Conservation (phyloP, 1,140 invertebrate species). For the Rhagoletis pomonella region DNA sequence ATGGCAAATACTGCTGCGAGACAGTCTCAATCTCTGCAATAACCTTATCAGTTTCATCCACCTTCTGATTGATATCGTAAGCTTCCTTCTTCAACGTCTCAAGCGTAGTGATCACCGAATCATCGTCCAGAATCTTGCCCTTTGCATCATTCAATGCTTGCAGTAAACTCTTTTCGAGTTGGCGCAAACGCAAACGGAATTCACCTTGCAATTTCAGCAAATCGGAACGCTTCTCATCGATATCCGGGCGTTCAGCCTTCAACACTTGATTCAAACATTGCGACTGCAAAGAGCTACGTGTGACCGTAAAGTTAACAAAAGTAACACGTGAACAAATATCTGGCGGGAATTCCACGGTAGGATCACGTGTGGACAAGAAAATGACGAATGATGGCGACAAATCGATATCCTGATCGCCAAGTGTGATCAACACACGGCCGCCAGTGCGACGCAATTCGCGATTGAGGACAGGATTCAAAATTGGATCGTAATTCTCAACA, state of each 20-base stretch:
- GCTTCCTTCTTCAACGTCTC: conserved; percentile 99
- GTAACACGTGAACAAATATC: conserved; percentile 99
- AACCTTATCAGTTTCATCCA: conserved; percentile 98
- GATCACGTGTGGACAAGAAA: conserved; percentile 97
- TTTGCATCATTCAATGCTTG: conserved; percentile 99
- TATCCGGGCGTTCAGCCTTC: conserved; percentile 98
- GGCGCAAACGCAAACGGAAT: conserved; percentile 96
- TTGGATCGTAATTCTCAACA: conserved; percentile 99
- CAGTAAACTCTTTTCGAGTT: conserved; percentile 97
- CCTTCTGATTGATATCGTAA: conserved; percentile 96
- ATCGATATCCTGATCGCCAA: conserved; percentile 99
- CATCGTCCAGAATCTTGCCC: conserved; percentile 98
- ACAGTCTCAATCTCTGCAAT: conserved; percentile 99
- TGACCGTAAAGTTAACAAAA: conserved; percentile 99
- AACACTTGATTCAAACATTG: conserved; percentile 99
- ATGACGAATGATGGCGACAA: conserved; percentile 99
- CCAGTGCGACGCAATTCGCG: conserved; percentile 96
- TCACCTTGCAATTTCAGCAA: conserved; percentile 98
- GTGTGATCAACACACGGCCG: conserved; percentile 96
- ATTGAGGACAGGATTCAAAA: conserved; percentile 98
- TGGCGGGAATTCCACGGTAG: conserved; percentile 98
- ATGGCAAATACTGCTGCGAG: conserved; percentile 97
- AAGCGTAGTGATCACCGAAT: conserved; percentile 97
- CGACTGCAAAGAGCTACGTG: conserved; percentile 95
- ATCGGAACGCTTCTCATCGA: conserved; percentile 98